Percentiles rank a stretch among this genome's conserved stretches.
These are phyloP conservation scores for Oegoconia quadripuncta DNA, from an alignment of 2,888 invertebrate species.

Conservation along the genomic window DNA sequence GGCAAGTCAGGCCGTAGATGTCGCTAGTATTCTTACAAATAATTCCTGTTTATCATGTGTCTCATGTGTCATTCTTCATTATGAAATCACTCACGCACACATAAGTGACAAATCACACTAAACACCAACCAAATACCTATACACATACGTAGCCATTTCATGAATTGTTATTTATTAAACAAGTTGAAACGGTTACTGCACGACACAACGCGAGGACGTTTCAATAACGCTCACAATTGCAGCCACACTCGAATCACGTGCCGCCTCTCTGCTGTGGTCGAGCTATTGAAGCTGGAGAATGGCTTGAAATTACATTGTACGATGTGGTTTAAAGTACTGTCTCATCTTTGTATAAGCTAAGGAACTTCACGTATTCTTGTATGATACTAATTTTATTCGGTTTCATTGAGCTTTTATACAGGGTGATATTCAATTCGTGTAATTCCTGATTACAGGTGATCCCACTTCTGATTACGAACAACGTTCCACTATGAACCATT, in stretches of 20 bases:
- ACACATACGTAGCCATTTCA: no score
- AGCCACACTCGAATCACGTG: not conserved
- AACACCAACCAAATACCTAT: no score
- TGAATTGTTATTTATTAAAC: not conserved
- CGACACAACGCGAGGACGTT: constrained; percentile 4
- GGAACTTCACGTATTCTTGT: no score
- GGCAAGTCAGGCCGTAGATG: no score
- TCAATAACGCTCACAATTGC: constrained; percentile 7
- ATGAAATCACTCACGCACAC: no score
- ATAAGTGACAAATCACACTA: no score
- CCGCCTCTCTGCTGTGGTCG: not conserved
- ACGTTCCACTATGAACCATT: no score
- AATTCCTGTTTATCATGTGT: no score
- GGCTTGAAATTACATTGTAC: not conserved
- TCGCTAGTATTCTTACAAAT: no score
- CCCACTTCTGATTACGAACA: no score
- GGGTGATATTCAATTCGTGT: not conserved
- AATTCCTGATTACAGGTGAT: not conserved
- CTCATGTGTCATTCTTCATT: no score
- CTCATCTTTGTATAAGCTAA: no score
- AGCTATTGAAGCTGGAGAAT: not conserved
- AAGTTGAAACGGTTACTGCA: not conserved
- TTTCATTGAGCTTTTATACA: not conserved
- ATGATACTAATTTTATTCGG: not conserved
- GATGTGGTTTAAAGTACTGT: not conserved